Evolutionary conservation across 64 coral and sea anemone genomes (phyloP).

Genomic region (Hydrozoanthus tunicans): DNA sequence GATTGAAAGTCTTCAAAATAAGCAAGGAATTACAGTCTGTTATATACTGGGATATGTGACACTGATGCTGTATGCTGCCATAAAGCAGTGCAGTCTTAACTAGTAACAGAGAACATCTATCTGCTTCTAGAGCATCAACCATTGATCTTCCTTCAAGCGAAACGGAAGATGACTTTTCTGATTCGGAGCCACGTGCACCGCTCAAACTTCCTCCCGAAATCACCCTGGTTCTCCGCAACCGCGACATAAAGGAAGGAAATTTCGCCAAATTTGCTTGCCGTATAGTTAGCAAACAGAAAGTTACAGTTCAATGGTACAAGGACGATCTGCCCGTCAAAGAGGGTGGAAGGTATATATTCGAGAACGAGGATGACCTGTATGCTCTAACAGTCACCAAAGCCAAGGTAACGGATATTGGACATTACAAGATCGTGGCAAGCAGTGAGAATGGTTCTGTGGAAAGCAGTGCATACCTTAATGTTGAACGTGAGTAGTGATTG

Average conservation of each 20-base stretch:
- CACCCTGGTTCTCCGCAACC: constrained; percentile 89
- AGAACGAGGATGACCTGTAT: constrained; percentile 91
- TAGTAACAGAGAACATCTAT: not conserved
- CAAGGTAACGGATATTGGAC: constrained; percentile 74
- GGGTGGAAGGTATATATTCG: constrained; percentile 71
- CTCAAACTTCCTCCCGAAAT: constrained; percentile 79
- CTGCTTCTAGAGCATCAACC: constrained; percentile 54
- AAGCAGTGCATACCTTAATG: constrained; percentile 88
- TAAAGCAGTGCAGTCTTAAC: not conserved
- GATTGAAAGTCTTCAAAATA: too few species aligned
- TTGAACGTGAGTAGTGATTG: constrained; percentile 72
- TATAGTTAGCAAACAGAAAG: constrained; percentile 67
- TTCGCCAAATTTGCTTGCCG: constrained; percentile 96
- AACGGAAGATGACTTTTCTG: constrained; percentile 74
- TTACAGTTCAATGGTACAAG: constrained; percentile 89
- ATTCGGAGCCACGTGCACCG: constrained; percentile 48
- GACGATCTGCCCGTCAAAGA: constrained; percentile 76
- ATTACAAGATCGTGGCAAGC: constrained; percentile 73
- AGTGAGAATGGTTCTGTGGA: constrained; percentile 86
- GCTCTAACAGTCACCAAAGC: constrained; percentile 78
- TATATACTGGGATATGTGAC: too few species aligned
- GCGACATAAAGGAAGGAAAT: constrained; percentile 75
- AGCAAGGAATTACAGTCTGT: too few species aligned
- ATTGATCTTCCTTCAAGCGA: constrained; percentile 91
- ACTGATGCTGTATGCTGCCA: too few species aligned